Evolutionary conservation across 2,113 vertebrate species (phyloP).

Genomic region (Paradoxurus hermaphroditus): DNA sequence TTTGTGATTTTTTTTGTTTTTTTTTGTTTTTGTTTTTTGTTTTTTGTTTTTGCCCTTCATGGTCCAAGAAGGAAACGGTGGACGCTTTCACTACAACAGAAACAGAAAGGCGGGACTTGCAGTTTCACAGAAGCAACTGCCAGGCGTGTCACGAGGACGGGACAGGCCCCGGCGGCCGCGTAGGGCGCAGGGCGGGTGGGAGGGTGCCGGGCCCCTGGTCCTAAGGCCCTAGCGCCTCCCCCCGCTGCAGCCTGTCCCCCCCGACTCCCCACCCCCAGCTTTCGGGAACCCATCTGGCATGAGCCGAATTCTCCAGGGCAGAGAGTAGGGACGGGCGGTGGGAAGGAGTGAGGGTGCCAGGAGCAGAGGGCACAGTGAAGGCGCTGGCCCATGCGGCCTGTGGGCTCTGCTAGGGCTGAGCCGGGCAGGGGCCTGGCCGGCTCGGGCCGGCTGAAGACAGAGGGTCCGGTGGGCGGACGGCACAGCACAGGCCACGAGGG

Average conservation of each 20-base stretch:
- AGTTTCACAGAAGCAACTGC: background rate
- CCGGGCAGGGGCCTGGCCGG: background rate
- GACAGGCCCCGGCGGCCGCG: background rate
- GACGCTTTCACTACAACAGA: slow-evolving; percentile 85
- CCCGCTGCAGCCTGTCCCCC: background rate
- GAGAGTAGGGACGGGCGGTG: fast-evolving
- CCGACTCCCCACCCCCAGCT: background rate
- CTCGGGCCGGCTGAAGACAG: background rate
- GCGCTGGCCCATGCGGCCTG: background rate
- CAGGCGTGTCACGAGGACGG: fast-evolving
- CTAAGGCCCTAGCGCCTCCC: background rate
- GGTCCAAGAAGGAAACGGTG: slow-evolving; percentile 82
- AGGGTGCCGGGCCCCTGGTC: background rate
- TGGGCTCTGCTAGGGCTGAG: background rate
- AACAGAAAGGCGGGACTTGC: slow-evolving; percentile 81
- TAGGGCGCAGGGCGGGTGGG: background rate
- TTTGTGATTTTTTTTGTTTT: slow-evolving; percentile 86
- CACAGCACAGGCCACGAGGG: fast-evolving
- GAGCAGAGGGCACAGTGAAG: background rate
- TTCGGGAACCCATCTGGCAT: background rate
- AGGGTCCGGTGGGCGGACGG: background rate
- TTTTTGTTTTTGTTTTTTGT: slow-evolving; percentile 52
- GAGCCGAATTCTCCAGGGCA: background rate
- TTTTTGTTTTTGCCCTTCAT: slow-evolving; percentile 81
- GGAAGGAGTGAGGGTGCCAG: fast-evolving